Evolutionary conservation across 2,888 invertebrate species (phyloP), one percentile per base, ranked within the genome.

Genomic region (Orchesella flavescens): DNA sequence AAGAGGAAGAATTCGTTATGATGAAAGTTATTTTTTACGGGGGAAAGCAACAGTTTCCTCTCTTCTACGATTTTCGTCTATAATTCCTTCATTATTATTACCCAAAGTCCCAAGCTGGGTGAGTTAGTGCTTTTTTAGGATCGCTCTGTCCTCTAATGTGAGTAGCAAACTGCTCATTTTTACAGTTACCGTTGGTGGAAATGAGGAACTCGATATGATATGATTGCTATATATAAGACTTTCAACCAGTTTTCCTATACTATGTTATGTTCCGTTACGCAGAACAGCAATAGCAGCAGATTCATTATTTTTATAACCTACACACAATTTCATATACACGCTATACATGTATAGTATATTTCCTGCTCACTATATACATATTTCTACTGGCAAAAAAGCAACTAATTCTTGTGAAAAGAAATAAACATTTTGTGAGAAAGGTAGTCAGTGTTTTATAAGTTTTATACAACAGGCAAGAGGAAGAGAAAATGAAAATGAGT

Each of bases 11-110:
- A 55, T 34, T 63, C 17, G 13, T 13, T 34, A 24, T 61, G 24
- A 61, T 61, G 61, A 61, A 61, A 44, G 69, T n/a, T 34, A 23
- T 13, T 23, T 69, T 53, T 69, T 49, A 19, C 57, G 12, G 19
- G 59, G 7, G 53, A 71, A 71, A 61, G 78, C 78, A 78, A 78
- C 78, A 78, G 78, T 78, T 78, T 53, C 61, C 34, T 23, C 13
- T 19, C 17, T 7, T 53, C 19, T 44, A 66, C 65, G 53, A 55
- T 24, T 75, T 23, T 57, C 19, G 44, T 15, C 17, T 46, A 21
- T 65, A 44, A 21, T 66, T 66, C 65, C 65, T 66, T 55, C 66
- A 76, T 76, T 44, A 76, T 44, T 49, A 43, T 57, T 66, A 66
- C 17, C 7, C 19, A 57, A 57, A 57, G 57, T 57, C 57, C 10